Percentiles rank a stretch among this genome's conserved stretches.
Conservation (phyloP, 2,113 vertebrate genomes). For the Tichodroma muraria region DNA sequence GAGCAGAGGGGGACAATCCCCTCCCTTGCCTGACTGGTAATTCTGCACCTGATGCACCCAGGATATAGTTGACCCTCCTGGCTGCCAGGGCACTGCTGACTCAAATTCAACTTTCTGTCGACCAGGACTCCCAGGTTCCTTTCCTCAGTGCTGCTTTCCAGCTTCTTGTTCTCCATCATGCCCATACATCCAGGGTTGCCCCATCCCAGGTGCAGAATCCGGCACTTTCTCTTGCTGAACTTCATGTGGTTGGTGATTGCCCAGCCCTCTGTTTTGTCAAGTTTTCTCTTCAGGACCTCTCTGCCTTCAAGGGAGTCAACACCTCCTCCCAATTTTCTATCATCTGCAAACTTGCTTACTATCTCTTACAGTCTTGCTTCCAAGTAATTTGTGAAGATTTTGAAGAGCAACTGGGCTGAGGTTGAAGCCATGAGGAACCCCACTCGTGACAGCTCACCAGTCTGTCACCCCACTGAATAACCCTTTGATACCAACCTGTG, state of each 20-base stretch:
- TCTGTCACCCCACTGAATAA: neutral
- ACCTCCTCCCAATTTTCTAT: neutral
- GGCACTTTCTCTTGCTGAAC: neutral
- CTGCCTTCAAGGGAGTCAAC: neutral
- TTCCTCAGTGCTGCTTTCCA: neutral
- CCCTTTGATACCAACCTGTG: neutral
- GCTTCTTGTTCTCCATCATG: neutral
- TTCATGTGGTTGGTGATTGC: neutral
- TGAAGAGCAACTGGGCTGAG: neutral
- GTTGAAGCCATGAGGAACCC: neutral
- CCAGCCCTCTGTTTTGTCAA: neutral
- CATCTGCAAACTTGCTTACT: neutral
- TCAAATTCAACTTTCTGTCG: accelerated
- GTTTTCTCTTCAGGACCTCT: neutral
- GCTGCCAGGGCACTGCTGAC: neutral
- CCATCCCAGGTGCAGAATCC: neutral
- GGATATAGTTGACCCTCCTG: accelerated
- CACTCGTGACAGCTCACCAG: neutral
- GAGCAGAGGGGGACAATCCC: neutral
- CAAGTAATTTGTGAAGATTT: neutral
- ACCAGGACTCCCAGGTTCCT: no score
- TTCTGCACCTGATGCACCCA: neutral
- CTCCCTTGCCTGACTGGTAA: neutral
- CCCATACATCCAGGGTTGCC: neutral
- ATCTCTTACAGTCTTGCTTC: neutral